Conservation (phyloP, 2,888 invertebrate genomes). For the Halictus ligatus region DNA sequence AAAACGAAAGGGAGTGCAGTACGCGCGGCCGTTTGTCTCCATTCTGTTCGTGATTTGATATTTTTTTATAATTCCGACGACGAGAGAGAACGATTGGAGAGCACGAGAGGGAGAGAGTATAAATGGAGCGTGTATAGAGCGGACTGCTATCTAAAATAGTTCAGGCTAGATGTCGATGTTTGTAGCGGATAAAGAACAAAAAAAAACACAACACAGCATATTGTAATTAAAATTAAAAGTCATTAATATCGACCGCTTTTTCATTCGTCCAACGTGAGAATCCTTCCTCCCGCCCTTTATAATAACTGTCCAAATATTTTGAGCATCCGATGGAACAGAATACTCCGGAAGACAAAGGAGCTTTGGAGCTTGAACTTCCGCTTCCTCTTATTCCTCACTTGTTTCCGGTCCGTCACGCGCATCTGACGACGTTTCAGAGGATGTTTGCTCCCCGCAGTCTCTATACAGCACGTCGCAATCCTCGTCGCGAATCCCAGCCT, state of each 20-base stretch:
- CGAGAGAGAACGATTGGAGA: conserved; percentile 50
- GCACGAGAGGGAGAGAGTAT: conserved; percentile 48
- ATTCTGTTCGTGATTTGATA: conserved; percentile 80
- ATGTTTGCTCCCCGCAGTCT: conserved; percentile 70
- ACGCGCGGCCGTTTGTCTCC: conserved; percentile 68
- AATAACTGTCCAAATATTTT: neutral
- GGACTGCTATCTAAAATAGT: conserved; percentile 83
- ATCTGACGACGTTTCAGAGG: neutral
- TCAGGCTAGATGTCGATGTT: conserved; percentile 84
- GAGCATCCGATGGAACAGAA: neutral
- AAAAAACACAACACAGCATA: conserved; percentile 79
- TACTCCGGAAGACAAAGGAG: neutral
- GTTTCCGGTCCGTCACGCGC: neutral
- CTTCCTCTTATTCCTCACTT: neutral
- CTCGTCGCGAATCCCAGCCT: conserved; percentile 79
- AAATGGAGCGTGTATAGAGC: conserved; percentile 77
- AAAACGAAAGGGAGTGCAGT: conserved; percentile 37
- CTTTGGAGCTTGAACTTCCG: neutral
- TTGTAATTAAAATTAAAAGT: conserved; percentile 83
- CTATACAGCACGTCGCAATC: conserved; percentile 80
- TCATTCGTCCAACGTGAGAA: conserved; percentile 46
- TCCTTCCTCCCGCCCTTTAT: neutral
- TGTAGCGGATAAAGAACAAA: conserved; percentile 82
- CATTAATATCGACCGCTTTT: conserved; percentile 73
- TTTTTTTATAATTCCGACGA: conserved; percentile 78